Percentiles rank a stretch among this genome's conserved stretches.
phyloP scores from a whole-genome alignment of 2,113 vertebrate species.

The Seriola quinqueradiata region DNA sequence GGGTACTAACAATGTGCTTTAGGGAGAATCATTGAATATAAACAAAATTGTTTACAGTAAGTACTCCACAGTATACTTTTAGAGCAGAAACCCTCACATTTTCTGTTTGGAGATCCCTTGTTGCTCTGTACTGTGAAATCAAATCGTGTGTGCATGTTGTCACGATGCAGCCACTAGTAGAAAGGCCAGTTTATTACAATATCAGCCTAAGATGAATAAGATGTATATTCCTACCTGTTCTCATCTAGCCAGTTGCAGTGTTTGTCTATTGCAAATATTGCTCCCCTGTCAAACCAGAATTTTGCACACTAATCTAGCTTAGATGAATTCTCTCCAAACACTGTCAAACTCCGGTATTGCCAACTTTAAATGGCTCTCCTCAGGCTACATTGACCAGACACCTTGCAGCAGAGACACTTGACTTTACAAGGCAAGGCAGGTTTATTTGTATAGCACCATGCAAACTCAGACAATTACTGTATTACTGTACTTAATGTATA shows the following conservation, averaged over 20 bases:
- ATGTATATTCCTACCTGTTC: neutral
- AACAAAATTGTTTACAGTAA: neutral
- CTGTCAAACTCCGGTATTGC: neutral
- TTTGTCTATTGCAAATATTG: neutral
- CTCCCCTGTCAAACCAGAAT: neutral
- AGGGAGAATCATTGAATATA: neutral
- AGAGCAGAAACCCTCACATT: neutral
- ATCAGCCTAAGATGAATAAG: neutral
- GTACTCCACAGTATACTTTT: neutral
- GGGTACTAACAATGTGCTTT: no score
- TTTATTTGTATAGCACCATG: neutral
- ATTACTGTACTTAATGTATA: neutral
- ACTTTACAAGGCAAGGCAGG: neutral
- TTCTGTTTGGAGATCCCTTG: neutral
- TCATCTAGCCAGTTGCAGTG: neutral
- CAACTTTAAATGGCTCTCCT: neutral
- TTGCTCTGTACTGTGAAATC: neutral
- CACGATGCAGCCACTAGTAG: neutral
- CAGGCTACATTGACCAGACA: neutral
- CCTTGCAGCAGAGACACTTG: neutral
- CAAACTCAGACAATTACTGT: neutral
- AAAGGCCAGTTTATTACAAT: constrained; percentile 11
- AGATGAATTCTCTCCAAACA: neutral
- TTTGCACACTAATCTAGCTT: neutral
- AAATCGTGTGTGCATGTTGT: neutral